Conservation (phyloP, 2,797 vertebrate species). For the Hemibagrus guttatus region DNA sequence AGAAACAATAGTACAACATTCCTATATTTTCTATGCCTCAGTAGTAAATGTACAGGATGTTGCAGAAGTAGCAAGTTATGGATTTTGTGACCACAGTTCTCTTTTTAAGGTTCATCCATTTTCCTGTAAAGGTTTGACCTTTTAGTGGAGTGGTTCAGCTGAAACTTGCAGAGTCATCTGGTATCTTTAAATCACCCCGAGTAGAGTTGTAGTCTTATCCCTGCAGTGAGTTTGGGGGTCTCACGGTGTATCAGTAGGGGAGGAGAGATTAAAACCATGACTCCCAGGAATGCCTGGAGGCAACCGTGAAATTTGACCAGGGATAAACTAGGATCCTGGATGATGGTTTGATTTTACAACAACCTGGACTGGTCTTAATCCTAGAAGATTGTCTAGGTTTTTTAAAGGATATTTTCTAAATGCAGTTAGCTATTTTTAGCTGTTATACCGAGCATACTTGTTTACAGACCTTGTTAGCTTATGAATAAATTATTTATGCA, state of each 20-base stretch:
- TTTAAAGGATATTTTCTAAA: slow-evolving; percentile 8
- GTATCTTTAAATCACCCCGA: background rate
- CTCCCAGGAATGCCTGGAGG: slow-evolving; percentile 73
- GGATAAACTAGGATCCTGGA: slow-evolving; percentile 56
- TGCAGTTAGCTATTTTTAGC: background rate
- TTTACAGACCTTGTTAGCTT: background rate
- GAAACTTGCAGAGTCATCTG: background rate
- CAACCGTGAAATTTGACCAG: slow-evolving; percentile 59
- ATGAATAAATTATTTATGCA: slow-evolving; percentile 20
- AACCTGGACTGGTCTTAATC: background rate
- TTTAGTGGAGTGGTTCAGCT: too few relatives aligned
- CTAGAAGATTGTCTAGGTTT: background rate
- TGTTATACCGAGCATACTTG: background rate
- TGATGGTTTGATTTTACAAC: slow-evolving; percentile 52
- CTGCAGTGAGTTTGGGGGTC: slow-evolving; percentile 44
- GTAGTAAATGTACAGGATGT: background rate
- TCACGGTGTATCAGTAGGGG: slow-evolving; percentile 61
- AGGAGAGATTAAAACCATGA: slow-evolving; percentile 57
- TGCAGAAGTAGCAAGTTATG: background rate
- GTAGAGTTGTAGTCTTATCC: slow-evolving; percentile 11
- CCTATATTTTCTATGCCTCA: background rate
- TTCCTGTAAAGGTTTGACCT: background rate
- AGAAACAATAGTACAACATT: background rate
- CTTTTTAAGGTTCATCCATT: background rate
- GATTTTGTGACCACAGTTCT: background rate